These are phyloP conservation scores for Heliconius eleuchia DNA, from an alignment of 1,140 invertebrate genomes.

Conservation along the genomic window DNA sequence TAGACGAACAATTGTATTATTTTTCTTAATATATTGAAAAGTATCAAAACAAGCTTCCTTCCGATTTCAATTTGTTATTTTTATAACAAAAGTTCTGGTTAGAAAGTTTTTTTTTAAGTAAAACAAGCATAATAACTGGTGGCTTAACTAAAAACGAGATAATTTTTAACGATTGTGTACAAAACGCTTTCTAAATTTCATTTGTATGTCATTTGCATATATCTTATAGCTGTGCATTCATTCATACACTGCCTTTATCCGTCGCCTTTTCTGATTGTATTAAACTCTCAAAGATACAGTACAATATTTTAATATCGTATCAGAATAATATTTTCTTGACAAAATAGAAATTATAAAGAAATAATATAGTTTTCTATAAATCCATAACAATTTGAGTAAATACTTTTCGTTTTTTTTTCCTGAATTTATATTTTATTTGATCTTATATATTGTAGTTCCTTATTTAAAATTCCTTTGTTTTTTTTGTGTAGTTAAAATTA, in stretches of 20 bases:
- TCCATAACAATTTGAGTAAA: not conserved
- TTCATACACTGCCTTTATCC: conserved; percentile 27
- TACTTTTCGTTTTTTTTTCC: conserved; percentile 10
- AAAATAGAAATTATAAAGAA: conserved; percentile 5
- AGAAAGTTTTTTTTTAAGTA: not conserved
- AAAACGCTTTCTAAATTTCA: not conserved
- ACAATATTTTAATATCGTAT: conserved; percentile 16
- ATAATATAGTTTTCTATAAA: conserved; percentile 17
- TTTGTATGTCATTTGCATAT: conserved; percentile 5
- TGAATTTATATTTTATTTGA: conserved; percentile 23
- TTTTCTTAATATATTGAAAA: not conserved
- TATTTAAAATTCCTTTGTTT: conserved; percentile 54
- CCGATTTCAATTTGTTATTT: not conserved
- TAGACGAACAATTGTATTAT: conserved; percentile 5
- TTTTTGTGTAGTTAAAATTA: conserved; percentile 48
- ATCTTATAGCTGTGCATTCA: conserved; percentile 4
- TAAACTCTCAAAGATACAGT: not conserved
- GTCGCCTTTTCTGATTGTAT: conserved; percentile 18
- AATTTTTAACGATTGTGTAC: not conserved
- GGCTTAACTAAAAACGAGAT: not conserved
- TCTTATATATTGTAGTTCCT: conserved; percentile 59
- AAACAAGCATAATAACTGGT: not conserved
- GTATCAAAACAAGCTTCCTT: not conserved
- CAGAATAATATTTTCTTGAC: conserved; percentile 26
- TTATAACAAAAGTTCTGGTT: not conserved